A percentile compares a stretch with the other conserved stretches of the same genome.
Evolutionary conservation across 2,113 vertebrate species (phyloP).

Genomic region (Scatophagus argus): DNA sequence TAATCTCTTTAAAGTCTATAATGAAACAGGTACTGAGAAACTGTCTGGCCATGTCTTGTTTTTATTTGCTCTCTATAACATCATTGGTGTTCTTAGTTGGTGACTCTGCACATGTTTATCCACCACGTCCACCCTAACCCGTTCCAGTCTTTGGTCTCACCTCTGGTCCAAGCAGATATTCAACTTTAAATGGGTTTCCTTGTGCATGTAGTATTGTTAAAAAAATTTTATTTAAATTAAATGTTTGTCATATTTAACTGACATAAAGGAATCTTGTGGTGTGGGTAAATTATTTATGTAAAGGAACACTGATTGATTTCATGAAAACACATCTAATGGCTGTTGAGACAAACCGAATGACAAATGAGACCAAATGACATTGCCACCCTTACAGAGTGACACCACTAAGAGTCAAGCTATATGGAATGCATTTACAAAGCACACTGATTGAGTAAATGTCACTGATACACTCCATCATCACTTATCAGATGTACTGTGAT

Average conservation of each 20-base stretch:
- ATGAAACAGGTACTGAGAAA: conserved; percentile 40
- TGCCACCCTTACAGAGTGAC: too few species aligned
- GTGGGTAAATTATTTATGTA: not conserved
- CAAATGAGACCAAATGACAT: too few species aligned
- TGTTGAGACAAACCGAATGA: too few species aligned
- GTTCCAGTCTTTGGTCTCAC: not conserved
- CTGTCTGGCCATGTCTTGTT: conserved; percentile 19
- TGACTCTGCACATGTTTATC: not conserved
- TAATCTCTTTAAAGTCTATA: conserved; percentile 47
- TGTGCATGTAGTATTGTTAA: too few species aligned
- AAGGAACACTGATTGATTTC: not conserved
- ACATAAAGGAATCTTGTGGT: not conserved
- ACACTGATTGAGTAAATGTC: not conserved
- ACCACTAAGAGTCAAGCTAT: too few species aligned
- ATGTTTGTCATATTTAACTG: not conserved
- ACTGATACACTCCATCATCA: not conserved
- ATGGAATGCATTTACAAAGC: too few species aligned
- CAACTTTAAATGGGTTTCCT: not conserved
- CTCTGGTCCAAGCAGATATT: not conserved
- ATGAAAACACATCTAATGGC: too few species aligned
- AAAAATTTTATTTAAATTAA: too few species aligned
- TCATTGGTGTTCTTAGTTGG: not conserved
- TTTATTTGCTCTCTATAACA: conserved; percentile 20
- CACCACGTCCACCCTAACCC: too few species aligned
- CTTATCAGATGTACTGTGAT: not conserved